Evolutionary conservation across 1,140 invertebrate genomes (phyloP), one percentile per base, ranked within the genome.

Genomic region (Palaemon carinicauda): DNA sequence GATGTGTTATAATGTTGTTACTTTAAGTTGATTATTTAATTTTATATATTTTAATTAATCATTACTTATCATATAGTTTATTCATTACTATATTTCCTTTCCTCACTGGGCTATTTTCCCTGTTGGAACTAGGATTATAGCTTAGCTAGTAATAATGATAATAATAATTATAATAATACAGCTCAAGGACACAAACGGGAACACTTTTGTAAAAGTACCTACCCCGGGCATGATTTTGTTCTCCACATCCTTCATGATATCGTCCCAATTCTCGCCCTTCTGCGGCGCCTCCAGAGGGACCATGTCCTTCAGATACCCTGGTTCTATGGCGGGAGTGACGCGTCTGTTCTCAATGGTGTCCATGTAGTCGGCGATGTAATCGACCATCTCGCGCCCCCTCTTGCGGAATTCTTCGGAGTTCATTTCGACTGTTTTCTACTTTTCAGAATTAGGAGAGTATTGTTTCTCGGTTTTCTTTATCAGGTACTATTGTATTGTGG

Each of bases 201-300:
- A n/a, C n/a, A n/a, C n/a, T n/a, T n/a, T n/a, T n/a, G n/a, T n/a
- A n/a, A n/a, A n/a, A n/a, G n/a, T n/a, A n/a, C n/a, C n/a, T n/a
- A 98, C 96, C 53, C 98, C 98, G 0, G 98, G 98, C 97, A 99
- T 99, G 88, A 99, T 99, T 92, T 97, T 97, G 33, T 94, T 93
- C 91, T 99, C 97, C 3, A 99, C 95, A 91, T 99, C 98, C 17
- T 92, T 92, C 96, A 99, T 97, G 54, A 99, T 98, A 14, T 94
- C 93, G 21, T 98, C 96, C 95, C 97, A 99, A 41, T 94, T 90
- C 91, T 99, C 98, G 0, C 96, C 95, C 81, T 96, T 93, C n/a
- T 94, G 91, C 0, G 98, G 98, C 3, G 98, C 95, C 89, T 96
- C 94, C 19, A 93, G 90, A 0, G 98, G 98, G 82, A 99, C 92